Evolutionary conservation across 2,113 vertebrate species (phyloP).

Genomic region (Delphinus delphis): DNA sequence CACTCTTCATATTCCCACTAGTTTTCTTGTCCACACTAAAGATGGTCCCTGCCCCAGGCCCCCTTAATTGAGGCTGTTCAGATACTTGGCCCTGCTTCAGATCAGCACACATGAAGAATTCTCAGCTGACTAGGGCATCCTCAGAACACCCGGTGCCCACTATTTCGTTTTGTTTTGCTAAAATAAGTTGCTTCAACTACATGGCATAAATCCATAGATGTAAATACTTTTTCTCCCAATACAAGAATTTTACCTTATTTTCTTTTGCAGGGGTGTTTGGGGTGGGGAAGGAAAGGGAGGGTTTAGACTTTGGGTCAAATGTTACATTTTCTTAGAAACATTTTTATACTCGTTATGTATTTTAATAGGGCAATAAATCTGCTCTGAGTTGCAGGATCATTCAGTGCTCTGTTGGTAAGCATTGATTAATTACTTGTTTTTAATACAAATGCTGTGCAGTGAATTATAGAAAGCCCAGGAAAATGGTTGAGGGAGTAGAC

Average conservation of each 20-base stretch:
- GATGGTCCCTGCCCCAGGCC: not conserved
- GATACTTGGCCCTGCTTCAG: not conserved
- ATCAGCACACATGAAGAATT: constrained; percentile 56
- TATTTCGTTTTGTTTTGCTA: constrained; percentile 54
- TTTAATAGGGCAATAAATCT: constrained; percentile 76
- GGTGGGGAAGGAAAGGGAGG: constrained; percentile 72
- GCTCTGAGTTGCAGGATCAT: constrained; percentile 77
- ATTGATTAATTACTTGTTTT: constrained; percentile 61
- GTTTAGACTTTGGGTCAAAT: constrained; percentile 74
- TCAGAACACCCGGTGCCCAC: constrained; percentile 68
- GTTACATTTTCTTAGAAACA: constrained; percentile 79
- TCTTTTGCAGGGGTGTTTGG: constrained; percentile 57
- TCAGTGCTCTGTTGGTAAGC: constrained; percentile 69
- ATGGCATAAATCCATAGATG: constrained; percentile 55
- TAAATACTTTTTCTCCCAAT: constrained; percentile 69
- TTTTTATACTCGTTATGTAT: constrained; percentile 76
- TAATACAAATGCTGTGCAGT: constrained; percentile 16
- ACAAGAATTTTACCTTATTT: constrained; percentile 65
- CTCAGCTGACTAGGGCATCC: constrained; percentile 57
- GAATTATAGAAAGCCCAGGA: constrained; percentile 45
- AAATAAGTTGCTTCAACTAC: constrained; percentile 53
- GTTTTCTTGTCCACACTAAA: not conserved
- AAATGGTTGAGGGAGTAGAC: not conserved
- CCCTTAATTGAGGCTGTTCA: not conserved
- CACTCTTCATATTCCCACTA: not conserved